Evolutionary conservation across 1,140 invertebrate species (phyloP).

Genomic region (Lepidotrigona ventralis): DNA sequence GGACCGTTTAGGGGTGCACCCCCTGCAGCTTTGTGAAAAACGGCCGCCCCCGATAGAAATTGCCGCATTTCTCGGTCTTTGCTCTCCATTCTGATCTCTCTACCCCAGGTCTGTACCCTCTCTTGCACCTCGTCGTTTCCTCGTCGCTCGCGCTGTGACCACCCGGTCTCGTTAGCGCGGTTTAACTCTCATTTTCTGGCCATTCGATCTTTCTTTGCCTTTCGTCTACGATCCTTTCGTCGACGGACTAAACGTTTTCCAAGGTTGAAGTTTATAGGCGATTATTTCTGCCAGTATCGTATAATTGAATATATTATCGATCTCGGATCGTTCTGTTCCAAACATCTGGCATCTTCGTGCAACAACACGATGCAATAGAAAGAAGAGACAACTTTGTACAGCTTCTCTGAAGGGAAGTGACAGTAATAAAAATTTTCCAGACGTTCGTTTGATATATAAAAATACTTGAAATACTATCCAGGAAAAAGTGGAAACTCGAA

Average conservation of each 20-base stretch:
- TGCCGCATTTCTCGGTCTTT: conserved; percentile 43
- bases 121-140: neutral
- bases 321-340: too few relatives aligned
- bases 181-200: neutral
- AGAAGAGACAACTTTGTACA: too few relatives aligned
- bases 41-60: conserved; percentile 40
- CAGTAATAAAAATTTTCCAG: too few relatives aligned
- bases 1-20: conserved; percentile 66
- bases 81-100: conserved; percentile 19
- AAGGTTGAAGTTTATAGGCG: neutral
- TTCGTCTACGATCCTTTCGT: too few relatives aligned
- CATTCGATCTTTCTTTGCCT: neutral
- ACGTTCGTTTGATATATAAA: too few relatives aligned
- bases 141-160: neutral
- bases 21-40: conserved; percentile 36
- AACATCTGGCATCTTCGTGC: too few relatives aligned
- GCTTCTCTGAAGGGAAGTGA: too few relatives aligned
- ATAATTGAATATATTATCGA: too few relatives aligned
- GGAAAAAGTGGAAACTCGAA: too few relatives aligned
- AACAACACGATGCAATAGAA: too few relatives aligned
- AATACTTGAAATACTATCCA: too few relatives aligned
- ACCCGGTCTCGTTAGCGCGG: neutral
- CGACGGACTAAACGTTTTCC: neutral
- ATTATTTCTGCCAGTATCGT: too few relatives aligned
- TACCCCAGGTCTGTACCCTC: neutral